Evolutionary conservation across 2,113 vertebrate species (phyloP), one percentile per base, ranked within the genome.

Genomic region (Balaenoptera acutorostrata): DNA sequence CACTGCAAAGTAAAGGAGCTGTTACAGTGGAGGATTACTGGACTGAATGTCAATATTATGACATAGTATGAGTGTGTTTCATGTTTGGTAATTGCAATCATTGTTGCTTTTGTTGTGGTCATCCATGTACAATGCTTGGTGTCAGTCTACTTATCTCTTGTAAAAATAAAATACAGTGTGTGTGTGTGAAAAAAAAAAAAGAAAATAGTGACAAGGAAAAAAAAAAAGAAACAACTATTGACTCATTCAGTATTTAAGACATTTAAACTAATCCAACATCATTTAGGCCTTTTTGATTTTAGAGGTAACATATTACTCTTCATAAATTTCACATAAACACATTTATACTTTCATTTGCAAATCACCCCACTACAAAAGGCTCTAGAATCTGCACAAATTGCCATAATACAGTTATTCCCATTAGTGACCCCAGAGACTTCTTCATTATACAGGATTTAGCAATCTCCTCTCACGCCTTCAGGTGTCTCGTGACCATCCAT

Each of bases 331-430:
- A 11, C 55, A 52, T 84, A 49, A 74, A 18, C 1, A 2, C 39
- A 39, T 52, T 41, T 36, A 18, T 61, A 10, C 9, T 36, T 29
- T 27, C 41, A 80, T 63, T 78, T 92, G 39, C 23, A 96, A 92
- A 39, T 18, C 11, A 68, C 3, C 27, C 15, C 1, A 31, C 31
- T 27, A 6, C 5, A 1, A 3, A 59, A 64, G 18, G 10, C 10
- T 72, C 20, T 41, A 8, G 17, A 77, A 25, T 69, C 17, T 49
- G 5, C 31, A 13, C 5, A 88, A 27, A n/a, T 59, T 4, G 7
- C 18, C 21, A 39, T 63, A 20, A 25, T 20, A 14, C 1, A 46
- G 4, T 23, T 14, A 44, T 31, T 33, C 2, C 8, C 36, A 7
- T 49, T 33, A 46, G 5, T 78, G 6, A 41, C 21, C 2, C 33